Base-by-base conservation (phyloP, 1,140 invertebrate species). In the Sweltsa coloradensis region DNA sequence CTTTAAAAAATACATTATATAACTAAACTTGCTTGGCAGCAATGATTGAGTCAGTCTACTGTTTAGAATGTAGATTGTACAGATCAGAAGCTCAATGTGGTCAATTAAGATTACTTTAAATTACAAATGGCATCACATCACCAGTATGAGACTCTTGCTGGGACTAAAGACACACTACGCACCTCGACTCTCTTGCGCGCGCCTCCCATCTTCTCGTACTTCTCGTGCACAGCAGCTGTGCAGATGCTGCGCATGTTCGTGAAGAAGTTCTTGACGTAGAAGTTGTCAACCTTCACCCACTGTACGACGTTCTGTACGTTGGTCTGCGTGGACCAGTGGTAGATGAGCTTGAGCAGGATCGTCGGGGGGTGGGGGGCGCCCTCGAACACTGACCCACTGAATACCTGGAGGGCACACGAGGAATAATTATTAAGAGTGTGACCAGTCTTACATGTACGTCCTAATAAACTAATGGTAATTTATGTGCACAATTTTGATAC, bases 281-380 rank as follows among this genome's bases (percentile, higher is more conserved):
- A 60, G 55, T 81, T 83, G 39, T 83, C 76, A 1, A 83, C 85
- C 69, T 90, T 90, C 0, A 90, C 78, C 89, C 87, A 91, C 36
- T 85, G 83, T 0, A 86, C 74, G 9, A 91, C 85, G 59, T 90
- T 92, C 55, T 83, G 79, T 9, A 89, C 81, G 46, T 83, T 85
- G 1, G 88, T 91, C 57, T 91, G 87, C 58, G 86, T 90, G 0
- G 83, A 74, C 88, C 88, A 92, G 60, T 92, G 87, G 61, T 91
- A 92, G 22, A 92, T 80, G 0, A 91, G 66, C 59, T 91, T 91
- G 0, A 90, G 59, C 3, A 89, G 65, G 11, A 85, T 77, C 13
- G 79, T 81, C 0, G 88, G 87, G 1, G 81, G 78, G 62, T 89
- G 82, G 2, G 81, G 78, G 5, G 84, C 79, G 3, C 80, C 80